phyloP scores from a whole-genome alignment of 1,140 invertebrate species.

The Drosophila nannoptera region DNA sequence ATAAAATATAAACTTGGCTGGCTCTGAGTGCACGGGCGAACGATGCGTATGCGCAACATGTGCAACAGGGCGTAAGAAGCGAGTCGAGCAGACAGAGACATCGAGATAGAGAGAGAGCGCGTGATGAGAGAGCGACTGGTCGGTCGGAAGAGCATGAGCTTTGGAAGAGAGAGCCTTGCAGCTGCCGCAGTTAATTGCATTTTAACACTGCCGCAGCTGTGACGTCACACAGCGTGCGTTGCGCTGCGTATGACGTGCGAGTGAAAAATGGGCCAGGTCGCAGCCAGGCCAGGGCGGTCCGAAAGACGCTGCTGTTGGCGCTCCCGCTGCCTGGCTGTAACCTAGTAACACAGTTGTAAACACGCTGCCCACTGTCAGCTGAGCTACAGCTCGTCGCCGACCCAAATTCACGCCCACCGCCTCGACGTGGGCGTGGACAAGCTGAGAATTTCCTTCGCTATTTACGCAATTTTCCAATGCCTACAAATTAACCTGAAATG shows the following conservation, averaged over 20 bases:
- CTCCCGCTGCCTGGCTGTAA: conserved; percentile 25
- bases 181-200: conserved; percentile 51
- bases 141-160: conserved; percentile 14
- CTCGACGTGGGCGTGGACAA: conserved; percentile 20
- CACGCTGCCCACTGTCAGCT: conserved; percentile 12
- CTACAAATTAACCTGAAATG: conserved; percentile 31
- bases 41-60: conserved; percentile 50
- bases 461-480: conserved; percentile 28
- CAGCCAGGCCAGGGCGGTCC: not conserved
- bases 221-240: conserved; percentile 52
- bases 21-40: conserved; percentile 32
- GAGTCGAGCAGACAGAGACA: conserved; percentile 23
- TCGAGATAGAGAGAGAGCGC: conserved; percentile 25
- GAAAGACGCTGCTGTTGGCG: not conserved
- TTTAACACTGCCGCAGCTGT: conserved; percentile 32
- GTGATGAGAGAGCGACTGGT: conserved; percentile 14
- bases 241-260: conserved; percentile 52
- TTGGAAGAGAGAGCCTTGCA: conserved; percentile 15
- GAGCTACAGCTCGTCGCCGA: conserved; percentile 41
- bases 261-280: conserved; percentile 24
- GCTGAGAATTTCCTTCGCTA: conserved; percentile 35
- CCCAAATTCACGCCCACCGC: conserved; percentile 52
- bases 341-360: conserved; percentile 50
- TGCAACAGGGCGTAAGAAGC: conserved; percentile 63
- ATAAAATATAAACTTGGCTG: conserved; percentile 7